These are phyloP conservation scores for Caiman crocodilus DNA, from an alignment of 2,797 vertebrate species.

Conservation along the genomic window DNA sequence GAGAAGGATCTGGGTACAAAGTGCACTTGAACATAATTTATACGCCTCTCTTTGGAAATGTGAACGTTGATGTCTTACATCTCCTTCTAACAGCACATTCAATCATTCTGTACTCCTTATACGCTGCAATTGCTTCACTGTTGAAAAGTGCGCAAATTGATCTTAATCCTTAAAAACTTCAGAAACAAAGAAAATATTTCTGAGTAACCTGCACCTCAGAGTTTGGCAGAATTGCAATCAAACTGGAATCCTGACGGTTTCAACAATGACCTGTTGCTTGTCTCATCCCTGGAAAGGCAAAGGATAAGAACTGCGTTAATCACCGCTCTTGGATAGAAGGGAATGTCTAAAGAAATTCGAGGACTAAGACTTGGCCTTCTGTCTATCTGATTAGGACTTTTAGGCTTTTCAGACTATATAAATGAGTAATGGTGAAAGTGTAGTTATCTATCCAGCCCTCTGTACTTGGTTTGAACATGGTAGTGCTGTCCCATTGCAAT, in stretches of 20 bases:
- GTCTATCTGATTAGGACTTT: background rate
- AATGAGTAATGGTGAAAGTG: background rate
- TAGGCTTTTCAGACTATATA: background rate
- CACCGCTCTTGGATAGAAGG: background rate
- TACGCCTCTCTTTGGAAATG: conserved; percentile 75
- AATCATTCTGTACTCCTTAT: conserved; percentile 78
- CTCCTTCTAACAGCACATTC: conserved; percentile 78
- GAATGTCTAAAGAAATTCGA: background rate
- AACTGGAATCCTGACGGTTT: conserved; percentile 5
- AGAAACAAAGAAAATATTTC: conserved; percentile 70
- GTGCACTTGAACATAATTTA: conserved; percentile 69
- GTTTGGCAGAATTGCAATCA: conserved; percentile 7
- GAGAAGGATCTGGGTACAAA: conserved; percentile 47
- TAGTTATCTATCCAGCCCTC: background rate
- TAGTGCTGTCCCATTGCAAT: background rate
- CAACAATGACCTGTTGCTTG: conserved; percentile 5
- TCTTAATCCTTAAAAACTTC: conserved; percentile 66
- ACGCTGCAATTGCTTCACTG: conserved; percentile 79
- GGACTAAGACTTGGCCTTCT: background rate
- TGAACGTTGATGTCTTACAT: conserved; percentile 80
- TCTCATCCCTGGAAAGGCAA: background rate
- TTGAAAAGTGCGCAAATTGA: conserved; percentile 81
- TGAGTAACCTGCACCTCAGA: conserved; percentile 21
- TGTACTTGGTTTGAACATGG: background rate
- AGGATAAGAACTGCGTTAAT: background rate